Conservation (phyloP, 2,888 invertebrate genomes). For the Diarsia rubi region DNA sequence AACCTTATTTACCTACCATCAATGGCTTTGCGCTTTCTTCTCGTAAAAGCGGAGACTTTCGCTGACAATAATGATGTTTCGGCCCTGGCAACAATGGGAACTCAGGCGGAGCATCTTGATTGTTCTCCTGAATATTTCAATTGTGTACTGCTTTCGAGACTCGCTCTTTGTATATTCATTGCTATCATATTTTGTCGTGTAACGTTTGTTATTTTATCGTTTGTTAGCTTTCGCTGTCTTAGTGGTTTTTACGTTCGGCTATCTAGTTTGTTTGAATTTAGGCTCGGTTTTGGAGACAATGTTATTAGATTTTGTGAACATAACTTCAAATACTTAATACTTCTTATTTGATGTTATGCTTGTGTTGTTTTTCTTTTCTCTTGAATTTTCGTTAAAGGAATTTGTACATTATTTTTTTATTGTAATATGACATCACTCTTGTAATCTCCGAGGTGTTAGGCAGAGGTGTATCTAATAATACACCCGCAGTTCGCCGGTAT, state of each 20-base stretch:
- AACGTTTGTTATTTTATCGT: slow-evolving; percentile 70
- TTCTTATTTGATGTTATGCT: background rate
- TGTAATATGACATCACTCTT: too few relatives aligned
- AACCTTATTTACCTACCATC: slow-evolving; percentile 78
- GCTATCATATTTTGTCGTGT: slow-evolving; percentile 71
- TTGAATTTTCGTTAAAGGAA: background rate
- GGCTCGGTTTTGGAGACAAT: slow-evolving; percentile 25
- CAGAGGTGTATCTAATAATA: too few relatives aligned
- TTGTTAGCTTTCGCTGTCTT: slow-evolving; percentile 66
- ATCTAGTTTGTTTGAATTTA: slow-evolving; percentile 43
- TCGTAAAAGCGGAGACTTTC: slow-evolving; percentile 79
- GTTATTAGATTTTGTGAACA: slow-evolving; percentile 30
- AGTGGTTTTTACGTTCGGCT: slow-evolving; percentile 55
- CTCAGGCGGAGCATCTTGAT: slow-evolving; percentile 78
- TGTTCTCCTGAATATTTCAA: slow-evolving; percentile 79
- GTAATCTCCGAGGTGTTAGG: too few relatives aligned
- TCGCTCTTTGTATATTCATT: slow-evolving; percentile 70
- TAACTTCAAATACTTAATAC: slow-evolving; percentile 36
- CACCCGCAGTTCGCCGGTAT: background rate
- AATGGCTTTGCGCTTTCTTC: slow-evolving; percentile 82
- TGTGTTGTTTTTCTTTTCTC: background rate
- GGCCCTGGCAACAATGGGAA: slow-evolving; percentile 76
- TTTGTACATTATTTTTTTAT: background rate
- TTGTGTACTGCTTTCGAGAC: slow-evolving; percentile 75
- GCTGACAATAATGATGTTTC: slow-evolving; percentile 82